Evolutionary conservation across 2,113 vertebrate species (phyloP).

Genomic region (Piprites chloris): DNA sequence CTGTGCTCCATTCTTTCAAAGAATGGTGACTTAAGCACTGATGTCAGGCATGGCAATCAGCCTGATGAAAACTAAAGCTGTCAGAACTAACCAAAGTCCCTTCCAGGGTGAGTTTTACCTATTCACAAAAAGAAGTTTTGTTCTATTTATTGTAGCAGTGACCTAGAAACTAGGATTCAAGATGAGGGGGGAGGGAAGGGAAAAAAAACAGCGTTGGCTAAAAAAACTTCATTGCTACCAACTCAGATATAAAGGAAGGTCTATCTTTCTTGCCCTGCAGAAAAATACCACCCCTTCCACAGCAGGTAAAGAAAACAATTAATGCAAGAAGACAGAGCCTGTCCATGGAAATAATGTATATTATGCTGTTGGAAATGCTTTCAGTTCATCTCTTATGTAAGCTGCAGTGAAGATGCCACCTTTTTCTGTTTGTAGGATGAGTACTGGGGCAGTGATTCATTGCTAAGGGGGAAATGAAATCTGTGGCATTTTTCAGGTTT

Average conservation of each 20-base stretch:
- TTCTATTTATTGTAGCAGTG: background rate
- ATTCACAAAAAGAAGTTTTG: background rate
- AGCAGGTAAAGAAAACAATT: background rate
- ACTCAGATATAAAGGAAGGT: background rate
- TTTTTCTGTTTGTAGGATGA: background rate
- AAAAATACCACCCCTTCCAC: background rate
- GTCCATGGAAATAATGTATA: fast-evolving
- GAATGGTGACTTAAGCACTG: background rate
- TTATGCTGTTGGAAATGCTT: background rate
- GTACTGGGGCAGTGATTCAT: background rate
- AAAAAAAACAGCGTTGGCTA: background rate
- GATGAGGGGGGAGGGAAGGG: no score
- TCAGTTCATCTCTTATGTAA: background rate
- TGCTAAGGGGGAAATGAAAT: background rate
- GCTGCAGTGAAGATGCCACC: fast-evolving
- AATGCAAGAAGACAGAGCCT: background rate
- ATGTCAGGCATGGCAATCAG: background rate
- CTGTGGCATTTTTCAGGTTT: background rate
- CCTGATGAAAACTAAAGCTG: background rate
- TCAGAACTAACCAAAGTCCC: background rate
- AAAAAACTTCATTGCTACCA: background rate
- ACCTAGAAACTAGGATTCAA: background rate
- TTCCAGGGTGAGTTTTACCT: background rate
- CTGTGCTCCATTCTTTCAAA: background rate
- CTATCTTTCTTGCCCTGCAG: background rate